phyloP scores from a whole-genome alignment of 2,113 vertebrate genomes.

The Psophia crepitans region DNA sequence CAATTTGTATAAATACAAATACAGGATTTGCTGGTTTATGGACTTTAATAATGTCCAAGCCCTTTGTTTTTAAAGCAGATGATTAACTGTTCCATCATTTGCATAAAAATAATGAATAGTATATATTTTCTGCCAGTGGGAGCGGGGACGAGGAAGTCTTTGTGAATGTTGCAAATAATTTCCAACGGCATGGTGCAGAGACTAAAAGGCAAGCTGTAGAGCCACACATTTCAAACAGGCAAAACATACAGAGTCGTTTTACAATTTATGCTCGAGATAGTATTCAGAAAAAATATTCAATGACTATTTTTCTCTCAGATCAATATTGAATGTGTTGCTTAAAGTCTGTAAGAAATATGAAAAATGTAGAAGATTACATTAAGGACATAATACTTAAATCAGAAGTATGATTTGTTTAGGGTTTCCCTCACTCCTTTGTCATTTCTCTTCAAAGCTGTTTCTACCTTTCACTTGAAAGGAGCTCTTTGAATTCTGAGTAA shows the following conservation, averaged over 20 bases:
- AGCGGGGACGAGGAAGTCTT: not conserved
- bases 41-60: not conserved
- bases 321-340: not conserved
- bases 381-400: constrained; percentile 5
- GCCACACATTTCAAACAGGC: not conserved
- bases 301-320: not conserved
- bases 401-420: constrained; percentile 23
- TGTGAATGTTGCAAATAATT: not conserved
- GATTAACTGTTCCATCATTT: not conserved
- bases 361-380: not conserved
- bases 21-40: not conserved
- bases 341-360: not conserved
- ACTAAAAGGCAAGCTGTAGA: not conserved
- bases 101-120: not conserved
- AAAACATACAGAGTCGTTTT: constrained; percentile 12
- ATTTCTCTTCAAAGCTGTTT: constrained; percentile 59
- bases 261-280: not conserved
- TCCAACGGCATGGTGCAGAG: not conserved
- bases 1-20: not conserved
- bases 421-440: constrained; percentile 18
- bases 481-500: constrained; percentile 45
- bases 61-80: not conserved
- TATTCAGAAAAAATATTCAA: not conserved
- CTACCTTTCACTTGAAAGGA: constrained; percentile 48
- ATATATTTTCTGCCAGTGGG: not conserved